Base-by-base conservation (phyloP, 1,140 invertebrate genomes). In the Ceratitis capitata region DNA sequence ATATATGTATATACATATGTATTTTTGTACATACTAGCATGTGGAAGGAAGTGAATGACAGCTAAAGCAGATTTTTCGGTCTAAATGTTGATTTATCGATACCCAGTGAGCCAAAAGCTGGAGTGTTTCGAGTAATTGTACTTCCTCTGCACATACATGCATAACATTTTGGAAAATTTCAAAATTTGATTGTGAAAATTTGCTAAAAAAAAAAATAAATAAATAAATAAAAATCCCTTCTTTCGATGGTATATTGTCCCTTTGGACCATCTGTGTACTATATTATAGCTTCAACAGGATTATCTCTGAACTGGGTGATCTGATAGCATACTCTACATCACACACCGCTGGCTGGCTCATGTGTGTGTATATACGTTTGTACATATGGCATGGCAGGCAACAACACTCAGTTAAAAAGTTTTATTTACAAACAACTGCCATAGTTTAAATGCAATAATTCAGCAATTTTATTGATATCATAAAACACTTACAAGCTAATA, bases 401-500 rank as follows among this genome's bases (percentile, higher is more conserved):
- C 16, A 69, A 69, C 29, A 69, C 29, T 69, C 61, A 32, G 29
- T 69, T 69, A 7, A n/a, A n/a, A n/a, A 35, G 26, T 32, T 32
- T 32, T 69, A 69, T 69, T 69, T 69, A 69, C 61, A 69, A 19
- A 29, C 61, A 69, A 32, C 61, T 19, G 26, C 14, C 61, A 69
- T 39, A 39, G 12, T 69, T 69, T 39, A 19, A 69, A 69, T 16
- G 69, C 39, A 78, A 78, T 78, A 45, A 78, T 78, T 78, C 69
- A 78, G 39, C 69, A 26, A 45, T 42, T 78, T 78, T 78, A 78
- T 78, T 78, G 69, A 23, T 39, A 78, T 78, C 69, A 78, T 78
- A 78, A 78, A 78, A 78, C 69, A 78, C 69, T 78, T 78, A 78
- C 39, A 78, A 78, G 39, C 69, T 78, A 78, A 78, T 78, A 78